These are phyloP conservation scores for Limosa lapponica DNA, from an alignment of 2,797 vertebrate species.

Conservation along the genomic window DNA sequence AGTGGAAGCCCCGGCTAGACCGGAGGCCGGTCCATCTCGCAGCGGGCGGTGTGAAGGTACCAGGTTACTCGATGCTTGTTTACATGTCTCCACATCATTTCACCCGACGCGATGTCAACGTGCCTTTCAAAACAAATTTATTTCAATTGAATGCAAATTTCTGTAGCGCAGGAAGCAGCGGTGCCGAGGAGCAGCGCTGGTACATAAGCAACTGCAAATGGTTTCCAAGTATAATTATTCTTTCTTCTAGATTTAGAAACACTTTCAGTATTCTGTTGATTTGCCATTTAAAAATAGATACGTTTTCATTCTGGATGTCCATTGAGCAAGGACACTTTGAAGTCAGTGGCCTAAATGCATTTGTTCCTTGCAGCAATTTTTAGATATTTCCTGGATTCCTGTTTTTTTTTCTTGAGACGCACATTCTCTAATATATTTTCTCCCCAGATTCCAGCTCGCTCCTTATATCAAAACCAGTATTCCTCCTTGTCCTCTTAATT, in stretches of 20 bases:
- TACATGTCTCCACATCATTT: neutral
- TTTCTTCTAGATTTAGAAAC: neutral
- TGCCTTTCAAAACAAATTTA: neutral
- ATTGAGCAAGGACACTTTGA: neutral
- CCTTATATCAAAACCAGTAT: neutral
- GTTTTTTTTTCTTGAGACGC: neutral
- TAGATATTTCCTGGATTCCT: conserved; percentile 22
- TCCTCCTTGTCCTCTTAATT: conserved; percentile 5
- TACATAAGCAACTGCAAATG: neutral
- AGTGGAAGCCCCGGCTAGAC: accelerated
- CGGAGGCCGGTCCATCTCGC: neutral
- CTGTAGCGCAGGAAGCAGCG: neutral
- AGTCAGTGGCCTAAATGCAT: conserved; percentile 22
- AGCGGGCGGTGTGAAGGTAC: neutral
- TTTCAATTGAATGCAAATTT: neutral
- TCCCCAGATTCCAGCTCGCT: neutral
- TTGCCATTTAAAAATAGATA: neutral
- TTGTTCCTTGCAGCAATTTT: conserved; percentile 52
- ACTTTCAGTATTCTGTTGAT: neutral
- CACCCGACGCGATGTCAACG: accelerated
- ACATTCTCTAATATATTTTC: neutral
- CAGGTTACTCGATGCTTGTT: neutral
- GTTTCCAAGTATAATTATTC: neutral
- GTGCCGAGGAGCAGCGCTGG: neutral
- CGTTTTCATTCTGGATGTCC: neutral